phyloP scores from a whole-genome alignment of 1,140 invertebrate genomes.

The Bemisia tabaci region DNA sequence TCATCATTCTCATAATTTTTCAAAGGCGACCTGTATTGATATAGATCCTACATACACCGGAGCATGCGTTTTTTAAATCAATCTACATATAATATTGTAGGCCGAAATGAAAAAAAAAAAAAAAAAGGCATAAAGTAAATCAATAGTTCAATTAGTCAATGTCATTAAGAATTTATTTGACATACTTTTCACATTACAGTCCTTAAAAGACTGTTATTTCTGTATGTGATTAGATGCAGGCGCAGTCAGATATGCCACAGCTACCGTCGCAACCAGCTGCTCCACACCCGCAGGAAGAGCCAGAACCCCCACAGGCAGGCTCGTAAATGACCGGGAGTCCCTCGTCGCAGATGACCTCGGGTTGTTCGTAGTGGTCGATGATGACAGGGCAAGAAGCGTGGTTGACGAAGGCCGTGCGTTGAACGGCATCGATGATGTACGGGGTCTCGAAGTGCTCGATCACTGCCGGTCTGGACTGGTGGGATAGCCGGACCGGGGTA shows the following conservation, averaged over 20 bases:
- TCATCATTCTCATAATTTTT: too few relatives aligned
- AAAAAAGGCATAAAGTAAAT: too few relatives aligned
- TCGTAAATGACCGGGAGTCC: background rate
- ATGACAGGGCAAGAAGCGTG: background rate
- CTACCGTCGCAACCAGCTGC: background rate
- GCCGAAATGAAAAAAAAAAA: too few relatives aligned
- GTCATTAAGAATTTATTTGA: too few relatives aligned
- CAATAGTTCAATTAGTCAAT: too few relatives aligned
- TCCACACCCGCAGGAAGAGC: background rate
- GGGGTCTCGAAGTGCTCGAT: background rate
- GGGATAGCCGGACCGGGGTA: background rate
- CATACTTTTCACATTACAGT: too few relatives aligned
- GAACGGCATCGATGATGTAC: background rate
- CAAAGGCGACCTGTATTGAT: too few relatives aligned
- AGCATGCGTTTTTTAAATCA: too few relatives aligned
- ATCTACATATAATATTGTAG: too few relatives aligned
- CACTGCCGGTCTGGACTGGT: background rate
- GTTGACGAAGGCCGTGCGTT: background rate
- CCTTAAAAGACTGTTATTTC: too few relatives aligned
- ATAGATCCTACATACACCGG: too few relatives aligned
- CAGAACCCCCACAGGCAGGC: background rate
- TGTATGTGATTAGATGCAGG: background rate
- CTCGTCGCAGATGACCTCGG: background rate
- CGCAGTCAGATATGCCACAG: too few relatives aligned
- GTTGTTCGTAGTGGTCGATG: background rate